A percentile compares a stretch with the other conserved stretches of the same genome.
Conservation (phyloP, 1,140 invertebrate genomes). For the Ceratosolen fusciceps region DNA sequence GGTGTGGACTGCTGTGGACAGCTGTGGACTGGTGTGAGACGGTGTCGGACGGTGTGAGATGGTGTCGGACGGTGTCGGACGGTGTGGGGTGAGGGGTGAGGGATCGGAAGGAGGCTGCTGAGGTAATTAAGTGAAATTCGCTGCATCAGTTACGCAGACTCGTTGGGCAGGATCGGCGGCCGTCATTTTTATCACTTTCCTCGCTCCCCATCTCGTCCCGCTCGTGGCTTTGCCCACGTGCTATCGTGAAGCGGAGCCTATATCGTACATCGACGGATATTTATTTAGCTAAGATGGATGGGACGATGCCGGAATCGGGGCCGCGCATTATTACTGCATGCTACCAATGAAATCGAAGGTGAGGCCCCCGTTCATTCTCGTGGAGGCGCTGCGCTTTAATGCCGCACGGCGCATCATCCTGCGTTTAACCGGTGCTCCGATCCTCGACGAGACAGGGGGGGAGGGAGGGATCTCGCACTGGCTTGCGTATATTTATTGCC, state of each 20-base stretch:
- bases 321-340: neutral
- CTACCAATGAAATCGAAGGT: constrained; percentile 38
- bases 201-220: too few relatives aligned
- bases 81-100: too few relatives aligned
- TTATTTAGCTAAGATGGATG: constrained; percentile 31
- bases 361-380: too few relatives aligned
- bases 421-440: constrained; percentile 23
- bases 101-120: too few relatives aligned
- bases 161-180: neutral
- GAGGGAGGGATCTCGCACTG: neutral
- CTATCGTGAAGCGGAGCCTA: neutral
- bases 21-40: too few relatives aligned
- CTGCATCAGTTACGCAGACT: neutral
- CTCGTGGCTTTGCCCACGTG: too few relatives aligned
- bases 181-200: too few relatives aligned
- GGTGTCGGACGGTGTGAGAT: too few relatives aligned
- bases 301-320: constrained; percentile 15
- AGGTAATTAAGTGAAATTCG: neutral
- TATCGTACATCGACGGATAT: neutral
- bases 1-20: too few relatives aligned
- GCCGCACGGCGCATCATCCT: constrained; percentile 7
- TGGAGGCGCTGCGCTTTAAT: neutral
- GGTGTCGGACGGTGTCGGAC: too few relatives aligned
- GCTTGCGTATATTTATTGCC: constrained; percentile 14
- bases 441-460: neutral